phyloP scores from a whole-genome alignment of 2,797 vertebrate species.

The Scolopax rusticola region DNA sequence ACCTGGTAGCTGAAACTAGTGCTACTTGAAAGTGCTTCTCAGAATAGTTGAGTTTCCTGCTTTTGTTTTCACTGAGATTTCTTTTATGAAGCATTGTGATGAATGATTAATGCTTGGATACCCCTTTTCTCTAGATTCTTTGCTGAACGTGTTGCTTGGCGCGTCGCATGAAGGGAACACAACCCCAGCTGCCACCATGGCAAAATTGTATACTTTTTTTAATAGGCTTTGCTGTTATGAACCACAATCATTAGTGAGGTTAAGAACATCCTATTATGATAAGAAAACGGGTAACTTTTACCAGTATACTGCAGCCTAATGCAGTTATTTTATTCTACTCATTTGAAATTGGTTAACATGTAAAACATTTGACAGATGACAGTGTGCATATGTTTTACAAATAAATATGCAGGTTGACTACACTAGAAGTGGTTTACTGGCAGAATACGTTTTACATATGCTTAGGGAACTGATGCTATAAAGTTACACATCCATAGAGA shows the following conservation, averaged over 20 bases:
- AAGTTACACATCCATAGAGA: constrained; percentile 45
- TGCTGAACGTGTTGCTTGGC: constrained; percentile 1
- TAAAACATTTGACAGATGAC: constrained; percentile 45
- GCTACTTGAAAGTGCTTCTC: neutral
- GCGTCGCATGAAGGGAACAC: neutral
- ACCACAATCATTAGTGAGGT: neutral
- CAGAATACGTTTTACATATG: constrained; percentile 26
- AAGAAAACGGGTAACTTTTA: neutral
- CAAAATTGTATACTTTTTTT: neutral
- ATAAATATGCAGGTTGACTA: constrained; percentile 50
- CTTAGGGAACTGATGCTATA: constrained; percentile 1
- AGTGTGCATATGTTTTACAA: constrained; percentile 30
- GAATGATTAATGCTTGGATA: constrained; percentile 56
- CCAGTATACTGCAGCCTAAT: neutral
- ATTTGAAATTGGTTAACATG: constrained; percentile 8
- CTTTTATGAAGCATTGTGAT: neutral
- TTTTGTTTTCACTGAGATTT: constrained; percentile 33
- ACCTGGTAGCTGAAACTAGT: constrained; percentile 20
- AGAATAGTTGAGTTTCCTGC: constrained; percentile 31
- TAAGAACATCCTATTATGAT: neutral
- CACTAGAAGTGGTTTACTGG: neutral
- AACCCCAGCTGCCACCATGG: neutral
- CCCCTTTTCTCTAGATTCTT: constrained; percentile 9
- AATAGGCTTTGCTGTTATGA: neutral
- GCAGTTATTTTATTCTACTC: neutral